Base-by-base conservation (phyloP, 2,113 vertebrate genomes). In the Physeter macrocephalus region DNA sequence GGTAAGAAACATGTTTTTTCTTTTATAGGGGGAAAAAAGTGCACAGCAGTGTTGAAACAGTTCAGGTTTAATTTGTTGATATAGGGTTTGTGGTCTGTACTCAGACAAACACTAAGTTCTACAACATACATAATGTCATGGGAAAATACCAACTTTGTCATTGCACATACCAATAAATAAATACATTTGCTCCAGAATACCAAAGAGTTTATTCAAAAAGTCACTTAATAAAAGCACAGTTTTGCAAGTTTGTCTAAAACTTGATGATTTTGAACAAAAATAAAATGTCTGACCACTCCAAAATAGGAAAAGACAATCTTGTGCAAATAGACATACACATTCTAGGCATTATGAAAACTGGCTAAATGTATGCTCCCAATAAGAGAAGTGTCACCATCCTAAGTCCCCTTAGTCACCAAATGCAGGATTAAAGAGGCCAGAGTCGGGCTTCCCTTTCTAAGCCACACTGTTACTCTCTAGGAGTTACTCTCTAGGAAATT, bases 181-280 rank as follows among this genome's bases (percentile, higher is more conserved):
- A 99, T 98, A 98, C 94, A 96, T 98, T 97, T 98, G 95, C 97
- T 98, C 90, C 98, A 97, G 98, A 98, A 98, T 98, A 98, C 87
- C 97, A 98, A 98, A 98, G 97, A 96, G 90, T 98, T 98, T 98
- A 97, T 98, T 99, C 96, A 98, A 98, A 99, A 98, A 98, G 96
- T 98, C 94, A 98, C 97, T 97, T 98, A 97, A 98, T 98, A 99
- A 99, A 99, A 99, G 97, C 99, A 98, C 98, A 98, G 98, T 99
- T 98, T 98, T 98, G 95, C 93, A 98, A 96, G 78, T 99, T 99
- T 98, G 97, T 99, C 98, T 98, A 98, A 98, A 99, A 99, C 98
- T 98, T 82, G 98, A 98, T 80, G 97, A 94, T 95, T 97, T 85
- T 91, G 92, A 98, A 98, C 94, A 98, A 99, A 99, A 98, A 97